Percentiles rank a stretch among this genome's conserved stretches.
Conservation (phyloP, 35 echinoderm and acorn worm genomes). For the Amphiura filiformis region DNA sequence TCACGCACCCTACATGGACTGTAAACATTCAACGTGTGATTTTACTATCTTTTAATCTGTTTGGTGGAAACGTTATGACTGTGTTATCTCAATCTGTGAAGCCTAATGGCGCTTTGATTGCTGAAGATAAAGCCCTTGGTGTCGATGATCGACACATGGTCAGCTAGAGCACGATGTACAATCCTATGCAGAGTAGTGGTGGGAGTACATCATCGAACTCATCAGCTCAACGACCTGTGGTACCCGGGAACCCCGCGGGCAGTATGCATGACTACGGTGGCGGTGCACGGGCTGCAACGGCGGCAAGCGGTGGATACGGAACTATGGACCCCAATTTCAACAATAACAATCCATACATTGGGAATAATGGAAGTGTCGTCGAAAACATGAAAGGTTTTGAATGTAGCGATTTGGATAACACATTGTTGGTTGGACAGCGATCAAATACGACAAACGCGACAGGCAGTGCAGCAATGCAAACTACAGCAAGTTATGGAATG, state of each 20-base stretch:
- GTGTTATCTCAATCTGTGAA: conserved; percentile 21
- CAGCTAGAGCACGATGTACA: conserved; percentile 8
- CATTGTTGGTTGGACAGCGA: neutral
- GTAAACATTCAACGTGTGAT: conserved; percentile 6
- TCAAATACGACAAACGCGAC: neutral
- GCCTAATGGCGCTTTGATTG: conserved; percentile 73
- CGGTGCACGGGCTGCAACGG: neutral
- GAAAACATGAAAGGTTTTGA: conserved; percentile 41
- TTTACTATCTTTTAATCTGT: conserved; percentile 14
- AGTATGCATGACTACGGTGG: conserved; percentile 17
- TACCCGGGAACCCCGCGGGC: conserved; percentile 29
- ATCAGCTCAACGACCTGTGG: conserved; percentile 18
- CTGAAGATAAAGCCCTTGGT: conserved; percentile 47
- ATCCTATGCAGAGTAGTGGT: neutral
- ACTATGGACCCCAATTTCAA: conserved; percentile 9
- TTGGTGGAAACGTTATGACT: conserved; percentile 32
- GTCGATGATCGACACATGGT: conserved; percentile 24
- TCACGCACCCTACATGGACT: neutral
- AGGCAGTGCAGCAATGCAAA: neutral
- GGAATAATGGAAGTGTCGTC: neutral
- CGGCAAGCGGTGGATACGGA: conserved; percentile 4
- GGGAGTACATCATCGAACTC: conserved; percentile 1
- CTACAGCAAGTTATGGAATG: conserved; percentile 4
- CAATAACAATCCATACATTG: neutral
- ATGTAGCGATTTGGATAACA: conserved; percentile 24